phyloP scores from a whole-genome alignment of 1,140 invertebrate genomes.

The Macrobrachium rosenbergii region DNA sequence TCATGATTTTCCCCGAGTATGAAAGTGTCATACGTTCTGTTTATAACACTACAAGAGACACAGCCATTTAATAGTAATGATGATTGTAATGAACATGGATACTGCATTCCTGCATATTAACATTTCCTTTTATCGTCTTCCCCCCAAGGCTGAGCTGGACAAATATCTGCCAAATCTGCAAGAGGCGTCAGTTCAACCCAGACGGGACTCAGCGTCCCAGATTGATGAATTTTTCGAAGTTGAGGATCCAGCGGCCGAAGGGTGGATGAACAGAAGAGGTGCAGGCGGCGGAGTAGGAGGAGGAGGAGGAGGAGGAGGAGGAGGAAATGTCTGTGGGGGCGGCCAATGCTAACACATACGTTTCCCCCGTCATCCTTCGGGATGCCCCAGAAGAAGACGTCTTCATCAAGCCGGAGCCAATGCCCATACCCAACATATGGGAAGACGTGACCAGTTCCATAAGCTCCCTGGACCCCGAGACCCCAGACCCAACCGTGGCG shows the following conservation, averaged over 20 bases:
- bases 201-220: conserved; percentile 76
- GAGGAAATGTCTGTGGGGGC: background rate
- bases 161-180: conserved; percentile 43
- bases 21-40: too few species aligned
- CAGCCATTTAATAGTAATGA: too few species aligned
- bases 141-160: conserved; percentile 49
- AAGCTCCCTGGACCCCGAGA: conserved; percentile 88
- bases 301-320: too few species aligned
- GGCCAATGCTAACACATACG: conserved; percentile 32
- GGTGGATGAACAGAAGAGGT: conserved; percentile 12
- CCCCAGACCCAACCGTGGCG: conserved; percentile 72
- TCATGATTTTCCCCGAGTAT: too few species aligned
- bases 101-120: too few species aligned
- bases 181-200: conserved; percentile 69
- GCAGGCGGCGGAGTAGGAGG: too few species aligned
- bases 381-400: conserved; percentile 49
- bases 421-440: conserved; percentile 76
- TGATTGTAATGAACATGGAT: too few species aligned
- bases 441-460: conserved; percentile 91
- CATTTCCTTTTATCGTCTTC: background rate
- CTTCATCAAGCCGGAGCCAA: conserved; percentile 54
- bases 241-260: conserved; percentile 25
- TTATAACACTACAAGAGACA: too few species aligned
- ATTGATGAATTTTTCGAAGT: conserved; percentile 81
- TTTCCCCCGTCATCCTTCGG: conserved; percentile 31